These are phyloP conservation scores for Acrocyrtus sp. DNA, from an alignment of 2,888 invertebrate species.

Conservation along the genomic window DNA sequence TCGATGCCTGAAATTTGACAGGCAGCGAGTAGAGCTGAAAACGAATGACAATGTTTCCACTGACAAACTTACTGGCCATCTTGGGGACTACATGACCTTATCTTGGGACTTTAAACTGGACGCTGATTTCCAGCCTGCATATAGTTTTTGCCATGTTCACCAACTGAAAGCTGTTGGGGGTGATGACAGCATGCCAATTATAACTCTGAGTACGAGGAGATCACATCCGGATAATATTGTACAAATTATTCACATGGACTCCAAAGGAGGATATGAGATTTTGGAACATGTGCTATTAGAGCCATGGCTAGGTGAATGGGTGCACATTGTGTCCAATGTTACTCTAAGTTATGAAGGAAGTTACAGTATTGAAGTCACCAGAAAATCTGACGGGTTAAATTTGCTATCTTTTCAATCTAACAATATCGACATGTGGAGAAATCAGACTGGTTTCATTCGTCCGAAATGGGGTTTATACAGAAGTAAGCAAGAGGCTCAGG, in stretches of 20 bases:
- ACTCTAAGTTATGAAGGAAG: constrained; percentile 27
- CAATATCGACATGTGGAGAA: constrained; percentile 46
- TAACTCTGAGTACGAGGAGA: constrained; percentile 55
- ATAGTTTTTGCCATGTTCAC: constrained; percentile 54
- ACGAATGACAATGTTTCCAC: constrained; percentile 12
- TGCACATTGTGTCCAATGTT: constrained; percentile 43
- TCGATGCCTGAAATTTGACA: constrained; percentile 47
- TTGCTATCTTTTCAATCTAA: constrained; percentile 19
- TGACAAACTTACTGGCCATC: constrained; percentile 2
- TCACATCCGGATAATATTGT: constrained; percentile 22
- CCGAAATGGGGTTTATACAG: constrained; percentile 35
- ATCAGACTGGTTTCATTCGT: constrained; percentile 9
- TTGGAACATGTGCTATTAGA: constrained; percentile 7
- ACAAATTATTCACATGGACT: constrained; percentile 31
- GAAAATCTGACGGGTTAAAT: constrained; percentile 6
- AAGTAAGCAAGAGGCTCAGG: constrained; percentile 26
- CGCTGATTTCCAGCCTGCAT: constrained; percentile 52
- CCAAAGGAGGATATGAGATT: constrained; percentile 6
- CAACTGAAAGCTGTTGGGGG: constrained; percentile 58
- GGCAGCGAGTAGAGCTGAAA: constrained; percentile 53
- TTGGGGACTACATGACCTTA: constrained; percentile 36
- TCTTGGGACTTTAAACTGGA: constrained; percentile 59
- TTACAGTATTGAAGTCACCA: constrained; percentile 26
- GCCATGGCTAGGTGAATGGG: constrained; percentile 48
- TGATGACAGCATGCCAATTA: constrained; percentile 50